Evolutionary conservation across 2,113 vertebrate genomes (phyloP).

Genomic region (Tetrax tetrax): DNA sequence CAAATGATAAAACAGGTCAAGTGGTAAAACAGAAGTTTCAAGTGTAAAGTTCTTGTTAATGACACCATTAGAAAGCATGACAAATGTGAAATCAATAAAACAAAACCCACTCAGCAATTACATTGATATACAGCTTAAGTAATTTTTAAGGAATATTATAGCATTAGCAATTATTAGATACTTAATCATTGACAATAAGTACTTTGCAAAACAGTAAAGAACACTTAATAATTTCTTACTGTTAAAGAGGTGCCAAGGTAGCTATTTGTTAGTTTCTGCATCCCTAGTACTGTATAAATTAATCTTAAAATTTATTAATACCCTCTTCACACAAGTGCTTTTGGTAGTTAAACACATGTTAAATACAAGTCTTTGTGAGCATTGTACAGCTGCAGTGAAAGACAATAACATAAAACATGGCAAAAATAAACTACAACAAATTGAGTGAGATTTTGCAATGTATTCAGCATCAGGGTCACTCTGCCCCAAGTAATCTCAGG

Average conservation of each 20-base stretch:
- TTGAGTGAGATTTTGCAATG: not conserved
- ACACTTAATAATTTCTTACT: not conserved
- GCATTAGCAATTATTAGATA: not conserved
- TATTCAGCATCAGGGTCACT: not conserved
- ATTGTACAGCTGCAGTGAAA: not conserved
- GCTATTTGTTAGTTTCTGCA: not conserved
- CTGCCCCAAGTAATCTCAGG: not conserved
- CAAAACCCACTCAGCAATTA: not conserved
- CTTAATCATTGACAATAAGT: not conserved
- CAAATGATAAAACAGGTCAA: not conserved
- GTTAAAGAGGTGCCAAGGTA: not conserved
- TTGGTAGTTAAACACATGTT: not conserved
- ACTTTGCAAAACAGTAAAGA: not conserved
- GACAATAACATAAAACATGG: not conserved
- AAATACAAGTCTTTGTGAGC: not conserved
- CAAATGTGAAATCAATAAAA: conserved; percentile 5
- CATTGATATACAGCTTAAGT: not conserved
- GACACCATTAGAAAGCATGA: not conserved
- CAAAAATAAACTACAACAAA: not conserved
- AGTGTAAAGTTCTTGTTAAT: not conserved
- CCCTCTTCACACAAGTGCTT: not conserved
- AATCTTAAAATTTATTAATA: not conserved
- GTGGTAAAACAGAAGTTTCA: not conserved
- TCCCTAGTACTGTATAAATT: not conserved
- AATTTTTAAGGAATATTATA: not conserved